Evolutionary conservation across 2,888 invertebrate species (phyloP).

Genomic region (Parnassius apollo): DNA sequence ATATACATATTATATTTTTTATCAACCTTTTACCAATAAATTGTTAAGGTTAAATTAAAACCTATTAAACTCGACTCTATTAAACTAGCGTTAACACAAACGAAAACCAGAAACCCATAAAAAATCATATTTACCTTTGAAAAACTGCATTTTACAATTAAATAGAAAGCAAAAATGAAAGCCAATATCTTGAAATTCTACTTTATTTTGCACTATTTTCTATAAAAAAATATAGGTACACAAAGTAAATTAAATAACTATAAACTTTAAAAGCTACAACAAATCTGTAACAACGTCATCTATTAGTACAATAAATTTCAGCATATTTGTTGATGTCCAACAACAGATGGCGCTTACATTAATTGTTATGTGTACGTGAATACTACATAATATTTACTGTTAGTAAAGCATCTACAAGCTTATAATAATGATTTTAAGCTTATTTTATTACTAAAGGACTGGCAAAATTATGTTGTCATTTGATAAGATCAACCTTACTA

Average conservation of each 20-base stretch:
- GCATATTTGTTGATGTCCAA: background rate
- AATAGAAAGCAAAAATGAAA: constrained; percentile 25
- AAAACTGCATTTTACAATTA: constrained; percentile 1
- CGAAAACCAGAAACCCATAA: constrained; percentile 17
- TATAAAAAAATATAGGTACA: constrained; percentile 10
- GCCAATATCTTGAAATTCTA: constrained; percentile 7
- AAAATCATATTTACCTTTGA: constrained; percentile 26
- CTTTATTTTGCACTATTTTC: constrained; percentile 18
- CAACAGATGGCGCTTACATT: constrained; percentile 15
- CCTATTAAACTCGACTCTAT: too few relatives aligned
- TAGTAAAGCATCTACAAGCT: constrained; percentile 2
- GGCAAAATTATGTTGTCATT: too few relatives aligned
- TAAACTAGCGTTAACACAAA: constrained; percentile 11
- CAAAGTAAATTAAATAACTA: background rate
- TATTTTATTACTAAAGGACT: too few relatives aligned
- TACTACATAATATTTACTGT: background rate
- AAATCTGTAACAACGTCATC: constrained; percentile 11
- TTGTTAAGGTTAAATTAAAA: too few relatives aligned
- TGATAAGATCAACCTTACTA: too few relatives aligned
- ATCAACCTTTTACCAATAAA: too few relatives aligned
- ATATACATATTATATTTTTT: too few relatives aligned
- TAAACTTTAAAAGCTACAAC: background rate
- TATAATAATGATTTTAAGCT: background rate
- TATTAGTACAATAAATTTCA: constrained; percentile 2
- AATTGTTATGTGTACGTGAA: background rate